Conservation (phyloP, 2,888 invertebrate species). For the Pandemis corylana region DNA sequence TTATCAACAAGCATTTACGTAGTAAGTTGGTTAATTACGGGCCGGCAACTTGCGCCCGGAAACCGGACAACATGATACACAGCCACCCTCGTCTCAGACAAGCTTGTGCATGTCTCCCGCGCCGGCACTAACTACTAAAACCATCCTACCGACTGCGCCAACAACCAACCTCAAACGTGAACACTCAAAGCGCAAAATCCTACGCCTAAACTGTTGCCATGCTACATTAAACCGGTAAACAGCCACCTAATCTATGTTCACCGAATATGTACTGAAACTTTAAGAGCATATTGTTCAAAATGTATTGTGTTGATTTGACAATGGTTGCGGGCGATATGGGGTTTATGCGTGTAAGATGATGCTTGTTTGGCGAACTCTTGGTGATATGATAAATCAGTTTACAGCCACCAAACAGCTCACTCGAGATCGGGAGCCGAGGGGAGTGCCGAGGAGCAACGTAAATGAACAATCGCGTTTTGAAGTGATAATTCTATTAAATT, state of each 20-base stretch:
- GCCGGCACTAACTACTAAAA: constrained; percentile 45
- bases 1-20: constrained; percentile 48
- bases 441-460: constrained; percentile 73
- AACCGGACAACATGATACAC: constrained; percentile 83
- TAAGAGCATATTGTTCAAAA: constrained; percentile 74
- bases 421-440: constrained; percentile 59
- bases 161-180: constrained; percentile 44
- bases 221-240: constrained; percentile 41
- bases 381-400: constrained; percentile 85
- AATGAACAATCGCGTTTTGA: constrained; percentile 76
- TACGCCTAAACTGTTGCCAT: constrained; percentile 5
- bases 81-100: constrained; percentile 78
- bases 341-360: constrained; percentile 84
- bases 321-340: constrained; percentile 71
- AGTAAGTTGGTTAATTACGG: constrained; percentile 81
- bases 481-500: constrained; percentile 44
- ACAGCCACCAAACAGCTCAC: constrained; percentile 77
- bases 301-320: constrained; percentile 64
- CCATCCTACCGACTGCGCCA: constrained; percentile 21
- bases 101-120: constrained; percentile 62
- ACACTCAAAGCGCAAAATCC: constrained; percentile 4
- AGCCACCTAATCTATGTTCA: constrained; percentile 56
- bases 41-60: constrained; percentile 73
- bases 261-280: constrained; percentile 77
- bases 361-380: constrained; percentile 79